Conservation (phyloP, 2,888 invertebrate genomes). For the Macrophya alboannulata region DNA sequence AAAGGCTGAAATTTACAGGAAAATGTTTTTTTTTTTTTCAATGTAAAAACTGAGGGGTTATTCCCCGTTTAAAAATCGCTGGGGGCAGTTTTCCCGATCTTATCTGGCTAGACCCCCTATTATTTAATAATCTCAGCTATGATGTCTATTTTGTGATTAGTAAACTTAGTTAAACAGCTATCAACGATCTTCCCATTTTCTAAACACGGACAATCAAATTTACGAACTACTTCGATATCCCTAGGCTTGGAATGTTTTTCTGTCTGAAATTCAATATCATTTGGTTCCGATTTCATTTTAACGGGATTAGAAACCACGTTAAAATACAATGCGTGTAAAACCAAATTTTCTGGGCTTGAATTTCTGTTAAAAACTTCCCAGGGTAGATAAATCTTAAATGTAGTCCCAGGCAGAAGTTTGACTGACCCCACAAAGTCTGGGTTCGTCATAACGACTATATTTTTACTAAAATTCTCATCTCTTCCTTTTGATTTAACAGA, state of each 20-base stretch:
- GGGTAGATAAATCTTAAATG: conserved; percentile 71
- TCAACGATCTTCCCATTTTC: conserved; percentile 60
- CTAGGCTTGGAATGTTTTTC: not conserved
- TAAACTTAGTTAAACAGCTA: conserved; percentile 66
- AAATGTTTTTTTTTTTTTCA: too few relatives aligned
- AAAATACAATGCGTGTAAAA: conserved; percentile 68
- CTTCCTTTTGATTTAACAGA: not conserved
- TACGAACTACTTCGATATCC: conserved; percentile 57
- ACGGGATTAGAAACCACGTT: conserved; percentile 58
- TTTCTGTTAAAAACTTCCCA: conserved; percentile 69
- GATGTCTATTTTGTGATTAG: conserved; percentile 67
- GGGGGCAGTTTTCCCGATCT: too few relatives aligned
- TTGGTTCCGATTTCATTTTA: not conserved
- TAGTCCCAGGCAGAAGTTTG: conserved; percentile 62
- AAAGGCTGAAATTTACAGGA: too few relatives aligned
- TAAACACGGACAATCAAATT: conserved; percentile 71
- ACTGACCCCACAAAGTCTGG: conserved; percentile 70
- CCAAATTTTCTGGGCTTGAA: conserved; percentile 47
- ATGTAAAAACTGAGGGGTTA: too few relatives aligned
- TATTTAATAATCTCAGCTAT: conserved; percentile 66
- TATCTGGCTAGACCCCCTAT: not conserved
- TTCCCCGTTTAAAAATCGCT: too few relatives aligned
- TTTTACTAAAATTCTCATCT: conserved; percentile 57
- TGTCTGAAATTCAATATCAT: not conserved
- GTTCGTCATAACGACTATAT: conserved; percentile 66